These are phyloP conservation scores for Microchirus variegatus DNA, from an alignment of 2,797 vertebrate species.

Conservation along the genomic window DNA sequence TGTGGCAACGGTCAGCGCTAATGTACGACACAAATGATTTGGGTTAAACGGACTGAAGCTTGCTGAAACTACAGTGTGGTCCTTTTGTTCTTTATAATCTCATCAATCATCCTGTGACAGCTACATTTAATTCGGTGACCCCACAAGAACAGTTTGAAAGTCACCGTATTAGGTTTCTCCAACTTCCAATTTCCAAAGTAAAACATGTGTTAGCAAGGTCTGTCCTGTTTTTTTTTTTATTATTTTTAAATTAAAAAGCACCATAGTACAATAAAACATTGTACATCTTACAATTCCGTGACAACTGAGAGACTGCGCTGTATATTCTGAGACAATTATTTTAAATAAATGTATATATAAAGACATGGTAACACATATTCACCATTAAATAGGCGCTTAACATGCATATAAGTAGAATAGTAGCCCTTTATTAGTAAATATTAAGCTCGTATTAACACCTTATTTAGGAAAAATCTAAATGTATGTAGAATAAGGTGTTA, in stretches of 20 bases:
- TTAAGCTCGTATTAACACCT: no score
- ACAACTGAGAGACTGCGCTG: no score
- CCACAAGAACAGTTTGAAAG: neutral
- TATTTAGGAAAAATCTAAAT: no score
- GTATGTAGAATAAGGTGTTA: no score
- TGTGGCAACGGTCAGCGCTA: constrained; percentile 7
- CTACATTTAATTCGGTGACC: neutral
- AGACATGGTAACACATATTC: no score
- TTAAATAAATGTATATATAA: neutral
- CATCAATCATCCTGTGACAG: neutral
- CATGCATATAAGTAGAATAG: no score
- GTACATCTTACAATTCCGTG: neutral
- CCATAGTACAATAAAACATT: no score
- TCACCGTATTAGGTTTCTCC: neutral
- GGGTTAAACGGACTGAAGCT: constrained; percentile 8
- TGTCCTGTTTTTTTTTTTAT: no score
- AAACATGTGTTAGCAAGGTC: neutral
- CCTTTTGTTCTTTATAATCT: neutral
- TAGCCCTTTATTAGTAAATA: no score
- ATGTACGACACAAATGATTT: constrained; percentile 6
- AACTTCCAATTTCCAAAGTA: neutral
- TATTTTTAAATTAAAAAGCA: no score
- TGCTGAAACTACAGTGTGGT: constrained; percentile 3
- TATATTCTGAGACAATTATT: no score
- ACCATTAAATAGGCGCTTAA: no score